phyloP scores from a whole-genome alignment of 2,113 vertebrate genomes.

The Bettongia penicillata region DNA sequence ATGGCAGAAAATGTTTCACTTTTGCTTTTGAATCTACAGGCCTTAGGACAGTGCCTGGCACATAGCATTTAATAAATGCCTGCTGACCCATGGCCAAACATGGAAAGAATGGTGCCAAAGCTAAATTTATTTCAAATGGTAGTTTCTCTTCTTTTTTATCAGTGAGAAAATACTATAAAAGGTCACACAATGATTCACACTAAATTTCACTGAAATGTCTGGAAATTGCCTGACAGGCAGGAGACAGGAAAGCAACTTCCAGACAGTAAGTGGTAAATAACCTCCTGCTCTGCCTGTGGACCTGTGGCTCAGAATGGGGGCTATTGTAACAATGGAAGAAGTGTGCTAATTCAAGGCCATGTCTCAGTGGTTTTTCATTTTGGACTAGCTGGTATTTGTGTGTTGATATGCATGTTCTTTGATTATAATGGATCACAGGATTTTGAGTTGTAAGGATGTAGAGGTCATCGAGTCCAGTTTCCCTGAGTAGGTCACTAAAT shows the following conservation, averaged over 20 bases:
- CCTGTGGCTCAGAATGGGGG: neutral
- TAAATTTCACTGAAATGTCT: slow-evolving; percentile 4
- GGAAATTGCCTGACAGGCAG: neutral
- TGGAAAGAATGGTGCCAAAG: neutral
- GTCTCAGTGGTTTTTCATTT: neutral
- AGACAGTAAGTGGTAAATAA: neutral
- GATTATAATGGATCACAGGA: neutral
- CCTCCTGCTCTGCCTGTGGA: neutral
- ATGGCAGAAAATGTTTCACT: neutral
- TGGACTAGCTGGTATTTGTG: neutral
- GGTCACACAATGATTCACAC: neutral
- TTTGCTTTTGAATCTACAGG: neutral
- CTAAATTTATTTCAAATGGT: neutral
- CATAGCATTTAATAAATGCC: neutral
- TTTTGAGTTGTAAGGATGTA: neutral
- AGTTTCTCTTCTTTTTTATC: neutral
- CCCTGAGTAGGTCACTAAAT: neutral
- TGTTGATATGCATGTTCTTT: neutral
- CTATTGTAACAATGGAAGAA: neutral
- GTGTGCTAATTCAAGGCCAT: neutral
- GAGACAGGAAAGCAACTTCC: neutral
- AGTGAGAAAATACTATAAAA: neutral
- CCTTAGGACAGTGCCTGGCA: neutral
- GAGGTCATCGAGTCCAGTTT: neutral
- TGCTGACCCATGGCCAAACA: neutral